Percentiles rank a stretch among this genome's conserved stretches.
phyloP scores from a whole-genome alignment of 2,113 vertebrate genomes.

The Hepsetus odoe region DNA sequence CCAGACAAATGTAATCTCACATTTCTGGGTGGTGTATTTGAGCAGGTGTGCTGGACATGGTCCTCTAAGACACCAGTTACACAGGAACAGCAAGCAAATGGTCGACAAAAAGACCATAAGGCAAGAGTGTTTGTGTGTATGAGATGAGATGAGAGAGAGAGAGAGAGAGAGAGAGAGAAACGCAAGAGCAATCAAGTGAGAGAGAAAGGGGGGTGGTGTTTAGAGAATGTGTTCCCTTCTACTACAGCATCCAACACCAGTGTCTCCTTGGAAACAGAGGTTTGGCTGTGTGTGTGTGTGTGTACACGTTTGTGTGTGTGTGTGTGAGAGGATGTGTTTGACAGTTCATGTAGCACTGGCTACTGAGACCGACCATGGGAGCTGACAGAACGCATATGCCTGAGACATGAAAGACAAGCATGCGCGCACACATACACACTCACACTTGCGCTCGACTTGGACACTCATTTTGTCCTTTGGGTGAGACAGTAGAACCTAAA shows the following conservation, averaged over 20 bases:
- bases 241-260: constrained; percentile 36
- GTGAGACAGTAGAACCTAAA: neutral
- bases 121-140: too few species aligned
- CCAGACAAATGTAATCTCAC: too few species aligned
- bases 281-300: constrained; percentile 41
- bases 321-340: constrained; percentile 1
- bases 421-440: neutral
- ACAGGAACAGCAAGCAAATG: neutral
- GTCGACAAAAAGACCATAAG: neutral
- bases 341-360: neutral
- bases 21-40: too few species aligned
- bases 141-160: neutral
- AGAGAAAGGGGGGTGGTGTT: neutral
- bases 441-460: neutral
- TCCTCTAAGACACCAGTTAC: too few species aligned
- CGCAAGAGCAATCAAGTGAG: neutral
- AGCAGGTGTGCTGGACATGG: too few species aligned
- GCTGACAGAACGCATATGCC: constrained; percentile 30
- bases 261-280: constrained; percentile 63
- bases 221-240: constrained; percentile 6
- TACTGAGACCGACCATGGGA: constrained; percentile 14
- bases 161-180: neutral
- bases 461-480: neutral
- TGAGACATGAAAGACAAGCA: neutral
- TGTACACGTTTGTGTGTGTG: constrained; percentile 3